These are phyloP conservation scores for Blastomussa wellsi DNA, from an alignment of 92 coral and sea anemone species.

Conservation along the genomic window DNA sequence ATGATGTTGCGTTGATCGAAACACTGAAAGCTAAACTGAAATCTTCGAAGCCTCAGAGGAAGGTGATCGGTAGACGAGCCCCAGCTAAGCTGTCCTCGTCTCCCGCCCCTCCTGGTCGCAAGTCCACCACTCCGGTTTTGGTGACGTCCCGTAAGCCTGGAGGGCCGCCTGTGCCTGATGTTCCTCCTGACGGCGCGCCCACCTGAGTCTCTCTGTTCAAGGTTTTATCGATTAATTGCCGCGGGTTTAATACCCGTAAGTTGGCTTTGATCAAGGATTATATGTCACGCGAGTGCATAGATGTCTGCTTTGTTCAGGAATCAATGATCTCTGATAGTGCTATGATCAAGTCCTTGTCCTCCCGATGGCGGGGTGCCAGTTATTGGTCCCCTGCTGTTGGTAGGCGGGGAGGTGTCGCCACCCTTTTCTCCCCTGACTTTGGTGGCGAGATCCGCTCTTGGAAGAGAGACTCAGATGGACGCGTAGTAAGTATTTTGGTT, in stretches of 20 bases:
- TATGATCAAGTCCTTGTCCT: not conserved
- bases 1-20: too few relatives aligned
- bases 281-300: not conserved
- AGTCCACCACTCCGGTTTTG: too few relatives aligned
- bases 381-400: not conserved
- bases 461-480: conserved; percentile 26
- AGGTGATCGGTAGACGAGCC: too few relatives aligned
- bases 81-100: too few relatives aligned
- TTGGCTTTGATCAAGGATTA: not conserved
- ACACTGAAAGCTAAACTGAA: too few relatives aligned
- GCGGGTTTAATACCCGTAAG: not conserved
- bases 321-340: not conserved
- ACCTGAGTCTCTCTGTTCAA: too few relatives aligned
- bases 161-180: too few relatives aligned
- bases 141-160: too few relatives aligned
- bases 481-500: not conserved
- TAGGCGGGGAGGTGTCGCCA: conserved; percentile 14
- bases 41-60: too few relatives aligned
- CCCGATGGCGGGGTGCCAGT: not conserved
- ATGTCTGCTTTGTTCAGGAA: not conserved
- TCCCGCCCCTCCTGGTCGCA: too few relatives aligned
- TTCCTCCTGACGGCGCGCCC: too few relatives aligned
- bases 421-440: not conserved
- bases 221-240: not conserved
- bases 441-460: not conserved